Evolutionary conservation across 2,888 invertebrate genomes (phyloP).

Genomic region (Fragum sueziense): DNA sequence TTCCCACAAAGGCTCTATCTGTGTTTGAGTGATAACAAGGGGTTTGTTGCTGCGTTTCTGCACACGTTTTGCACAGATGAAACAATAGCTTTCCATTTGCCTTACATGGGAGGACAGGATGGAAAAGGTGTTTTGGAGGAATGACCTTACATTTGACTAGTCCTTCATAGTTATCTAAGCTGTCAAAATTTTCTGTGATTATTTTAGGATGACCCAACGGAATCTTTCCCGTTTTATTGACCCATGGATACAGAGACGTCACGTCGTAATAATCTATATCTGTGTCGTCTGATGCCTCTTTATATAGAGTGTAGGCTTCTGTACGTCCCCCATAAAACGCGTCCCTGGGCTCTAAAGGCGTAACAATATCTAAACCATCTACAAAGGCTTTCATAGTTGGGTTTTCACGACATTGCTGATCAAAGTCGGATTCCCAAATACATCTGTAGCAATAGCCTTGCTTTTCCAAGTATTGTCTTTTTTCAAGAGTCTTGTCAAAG

Average conservation of each 20-base stretch:
- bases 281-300: constrained; percentile 55
- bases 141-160: constrained; percentile 67
- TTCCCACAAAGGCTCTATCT: constrained; percentile 40
- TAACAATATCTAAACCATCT: constrained; percentile 32
- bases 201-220: constrained; percentile 67
- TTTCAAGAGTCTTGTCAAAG: constrained; percentile 40
- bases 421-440: constrained; percentile 68
- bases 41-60: constrained; percentile 24
- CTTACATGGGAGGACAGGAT: constrained; percentile 72
- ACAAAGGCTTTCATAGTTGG: constrained; percentile 46
- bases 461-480: constrained; percentile 31
- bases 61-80: constrained; percentile 9
- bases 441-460: constrained; percentile 49
- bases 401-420: constrained; percentile 38
- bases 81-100: constrained; percentile 57
- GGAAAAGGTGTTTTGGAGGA: constrained; percentile 68
- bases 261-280: constrained; percentile 65
- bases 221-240: constrained; percentile 62
- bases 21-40: constrained; percentile 29
- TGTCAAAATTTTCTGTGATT: constrained; percentile 57
- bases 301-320: constrained; percentile 63
- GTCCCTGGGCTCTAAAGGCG: constrained; percentile 64
- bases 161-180: constrained; percentile 65
- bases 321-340: constrained; percentile 72
- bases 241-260: constrained; percentile 68